These are phyloP conservation scores for Ursus arctos DNA, from an alignment of 2,113 vertebrate genomes.

Conservation along the genomic window DNA sequence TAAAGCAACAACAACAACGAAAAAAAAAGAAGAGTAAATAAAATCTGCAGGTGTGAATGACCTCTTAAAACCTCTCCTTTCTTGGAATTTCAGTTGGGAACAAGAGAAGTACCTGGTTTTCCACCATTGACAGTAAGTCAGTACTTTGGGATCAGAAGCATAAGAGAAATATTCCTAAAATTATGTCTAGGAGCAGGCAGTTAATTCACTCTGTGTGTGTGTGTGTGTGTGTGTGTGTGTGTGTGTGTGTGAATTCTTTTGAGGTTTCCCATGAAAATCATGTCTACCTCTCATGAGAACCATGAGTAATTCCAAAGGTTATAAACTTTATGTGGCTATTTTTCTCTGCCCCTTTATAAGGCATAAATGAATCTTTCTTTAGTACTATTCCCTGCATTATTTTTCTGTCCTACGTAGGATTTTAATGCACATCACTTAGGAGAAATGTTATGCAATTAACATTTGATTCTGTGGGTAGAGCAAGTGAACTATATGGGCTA, in stretches of 20 bases:
- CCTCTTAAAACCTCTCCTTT: neutral
- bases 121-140: neutral
- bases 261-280: neutral
- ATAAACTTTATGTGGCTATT: neutral
- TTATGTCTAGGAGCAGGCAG: neutral
- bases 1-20: no score
- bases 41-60: neutral
- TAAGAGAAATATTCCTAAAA: neutral
- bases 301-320: neutral
- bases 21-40: neutral
- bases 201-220: neutral
- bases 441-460: neutral
- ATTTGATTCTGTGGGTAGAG: neutral
- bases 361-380: neutral
- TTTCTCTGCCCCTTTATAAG: neutral
- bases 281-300: neutral
- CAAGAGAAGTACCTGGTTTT: neutral
- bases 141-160: neutral
- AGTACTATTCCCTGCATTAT: neutral
- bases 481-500: neutral
- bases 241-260: neutral
- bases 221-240: no score
- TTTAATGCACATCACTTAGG: neutral
- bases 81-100: neutral
- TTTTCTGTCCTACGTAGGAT: neutral